Evolutionary conservation across 2,797 vertebrate species (phyloP), one percentile per base, ranked within the genome.

Genomic region (Coendou prehensilis): DNA sequence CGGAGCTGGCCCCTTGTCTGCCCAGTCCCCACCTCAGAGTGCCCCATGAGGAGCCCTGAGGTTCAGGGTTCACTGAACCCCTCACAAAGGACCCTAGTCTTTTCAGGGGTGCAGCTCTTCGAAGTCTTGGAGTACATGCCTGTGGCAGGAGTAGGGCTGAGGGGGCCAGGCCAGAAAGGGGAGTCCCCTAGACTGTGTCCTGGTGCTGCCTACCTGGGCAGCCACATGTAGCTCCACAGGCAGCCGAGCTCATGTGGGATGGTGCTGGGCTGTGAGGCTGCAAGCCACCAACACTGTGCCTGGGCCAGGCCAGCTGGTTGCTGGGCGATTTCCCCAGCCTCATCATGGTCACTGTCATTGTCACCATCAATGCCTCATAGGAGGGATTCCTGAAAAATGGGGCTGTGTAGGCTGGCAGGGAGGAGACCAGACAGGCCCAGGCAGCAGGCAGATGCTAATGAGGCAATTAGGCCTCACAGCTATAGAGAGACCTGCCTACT

Each of bases 341-440:
- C 33, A 0, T 69, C 33, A 1, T 41, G 23, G 73, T 83, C 91
- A n/a, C 52, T 0, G 8, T 97, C 91, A 61, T 57, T 81, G 87
- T 96, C 93, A 71, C 94, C 45, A n/a, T 22, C 79, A 28, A 9
- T 75, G 81, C 89, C 90, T 97, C 69, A 26, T 52, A 56, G 94
- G 95, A 96, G 92, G 89, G 79, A 96, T 96, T 97, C 97, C 92
- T 97, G 96, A 97, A 96, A 97, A 94, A 97, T 87, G 79, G 97
- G 87, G 94, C 97, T 14, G 61, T 0, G 83, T 96, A 63, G 96
- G 94, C 80, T 9, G 8, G 14, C 26, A 82, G 93, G 95, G 91
- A 96, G 89, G 71, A 88, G 64, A 78, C 59, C 93, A 86, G 97
- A 79, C 97, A 95, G 95, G 95, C 91, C 94, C 45, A 22, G 97